These are phyloP conservation scores for Anolis carolinensis DNA, from an alignment of 2,113 vertebrate genomes.

Conservation along the genomic window DNA sequence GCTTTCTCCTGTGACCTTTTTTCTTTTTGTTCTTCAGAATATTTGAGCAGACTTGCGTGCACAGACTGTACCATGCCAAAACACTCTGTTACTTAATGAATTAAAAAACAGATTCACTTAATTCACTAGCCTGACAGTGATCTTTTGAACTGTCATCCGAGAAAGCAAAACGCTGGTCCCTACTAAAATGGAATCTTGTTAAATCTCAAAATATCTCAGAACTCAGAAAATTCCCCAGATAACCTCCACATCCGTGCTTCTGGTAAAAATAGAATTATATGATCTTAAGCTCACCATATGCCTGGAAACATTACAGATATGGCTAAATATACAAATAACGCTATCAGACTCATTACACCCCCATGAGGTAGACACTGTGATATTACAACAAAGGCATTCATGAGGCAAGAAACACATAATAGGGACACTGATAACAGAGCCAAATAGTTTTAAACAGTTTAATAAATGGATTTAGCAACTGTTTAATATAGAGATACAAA, in stretches of 20 bases:
- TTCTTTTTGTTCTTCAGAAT: no score
- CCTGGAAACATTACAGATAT: not conserved
- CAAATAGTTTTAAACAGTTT: not conserved
- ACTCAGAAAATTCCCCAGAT: not conserved
- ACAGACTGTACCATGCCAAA: not conserved
- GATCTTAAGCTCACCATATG: not conserved
- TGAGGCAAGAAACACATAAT: not conserved
- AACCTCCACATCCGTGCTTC: not conserved
- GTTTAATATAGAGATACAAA: not conserved
- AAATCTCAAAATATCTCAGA: not conserved
- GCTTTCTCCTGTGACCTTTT: not conserved
- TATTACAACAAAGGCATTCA: not conserved
- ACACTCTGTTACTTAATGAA: not conserved
- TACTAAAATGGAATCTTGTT: not conserved
- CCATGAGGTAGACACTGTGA: not conserved
- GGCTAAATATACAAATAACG: not conserved
- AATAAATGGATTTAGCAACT: not conserved
- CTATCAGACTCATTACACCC: constrained; percentile 18
- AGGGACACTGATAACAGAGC: not conserved
- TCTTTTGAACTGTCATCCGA: not conserved
- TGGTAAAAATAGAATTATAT: not conserved
- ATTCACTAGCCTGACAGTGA: not conserved
- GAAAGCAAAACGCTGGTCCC: constrained; percentile 5
- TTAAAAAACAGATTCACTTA: not conserved
- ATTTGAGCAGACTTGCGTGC: not conserved